Percentiles rank a stretch among this genome's conserved stretches.
These are phyloP conservation scores for Gila orcuttii DNA, from an alignment of 2,113 vertebrate species.

Conservation along the genomic window DNA sequence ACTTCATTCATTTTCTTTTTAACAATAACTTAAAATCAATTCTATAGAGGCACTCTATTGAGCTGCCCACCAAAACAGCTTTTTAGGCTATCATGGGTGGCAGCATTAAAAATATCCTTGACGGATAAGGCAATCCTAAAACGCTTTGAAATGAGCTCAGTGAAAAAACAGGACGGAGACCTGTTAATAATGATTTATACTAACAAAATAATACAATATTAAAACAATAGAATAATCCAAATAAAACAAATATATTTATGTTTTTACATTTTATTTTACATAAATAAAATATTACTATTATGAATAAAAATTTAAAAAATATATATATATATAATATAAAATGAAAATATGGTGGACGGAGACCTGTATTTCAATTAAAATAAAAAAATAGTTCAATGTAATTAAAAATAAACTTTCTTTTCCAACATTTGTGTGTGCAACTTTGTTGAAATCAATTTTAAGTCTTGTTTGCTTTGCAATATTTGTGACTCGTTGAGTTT, in stretches of 20 bases:
- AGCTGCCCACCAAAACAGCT: neutral
- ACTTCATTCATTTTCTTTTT: too few relatives aligned
- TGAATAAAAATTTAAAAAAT: neutral
- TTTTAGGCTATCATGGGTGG: neutral
- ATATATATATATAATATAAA: neutral
- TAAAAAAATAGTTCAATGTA: neutral
- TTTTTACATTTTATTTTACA: too few relatives aligned
- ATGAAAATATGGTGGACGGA: neutral
- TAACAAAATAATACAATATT: too few relatives aligned
- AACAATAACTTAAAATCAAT: too few relatives aligned
- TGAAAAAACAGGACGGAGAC: too few relatives aligned
- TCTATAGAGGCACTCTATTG: too few relatives aligned
- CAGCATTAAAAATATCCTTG: neutral
- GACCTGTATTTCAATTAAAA: neutral
- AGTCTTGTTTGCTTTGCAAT: neutral
- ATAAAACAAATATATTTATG: too few relatives aligned
- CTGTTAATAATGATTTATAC: too few relatives aligned
- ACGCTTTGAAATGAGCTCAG: too few relatives aligned
- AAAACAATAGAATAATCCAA: too few relatives aligned
- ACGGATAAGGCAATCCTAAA: neutral
- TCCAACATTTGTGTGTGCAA: neutral
- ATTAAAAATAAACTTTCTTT: neutral
- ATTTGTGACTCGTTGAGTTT: neutral
- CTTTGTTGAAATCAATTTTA: too few relatives aligned
- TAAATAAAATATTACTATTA: too few relatives aligned